Conservation (phyloP, 2,797 vertebrate genomes). For the Arrhamphus sclerolepis region DNA sequence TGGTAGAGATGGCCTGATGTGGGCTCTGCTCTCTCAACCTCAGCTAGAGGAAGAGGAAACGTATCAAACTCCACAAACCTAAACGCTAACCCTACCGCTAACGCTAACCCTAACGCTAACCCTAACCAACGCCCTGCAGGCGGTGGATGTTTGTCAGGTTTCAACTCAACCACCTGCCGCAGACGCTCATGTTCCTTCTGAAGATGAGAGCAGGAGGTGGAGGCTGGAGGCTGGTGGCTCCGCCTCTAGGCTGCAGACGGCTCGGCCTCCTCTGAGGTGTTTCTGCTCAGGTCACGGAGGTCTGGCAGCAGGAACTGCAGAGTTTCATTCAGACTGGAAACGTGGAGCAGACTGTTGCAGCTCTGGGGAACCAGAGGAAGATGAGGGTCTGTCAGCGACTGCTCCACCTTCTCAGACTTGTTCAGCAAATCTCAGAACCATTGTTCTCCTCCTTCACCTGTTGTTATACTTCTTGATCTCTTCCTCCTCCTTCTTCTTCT, state of each 20-base stretch:
- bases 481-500: too few relatives aligned
- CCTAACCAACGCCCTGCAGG: too few relatives aligned
- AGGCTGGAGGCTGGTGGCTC: too few relatives aligned
- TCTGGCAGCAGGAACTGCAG: conserved; percentile 7
- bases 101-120: too few relatives aligned
- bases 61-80: not conserved
- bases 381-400: conserved; percentile 25
- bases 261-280: too few relatives aligned
- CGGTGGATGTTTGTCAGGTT: not conserved
- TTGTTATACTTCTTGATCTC: too few relatives aligned
- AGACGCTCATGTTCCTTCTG: conserved; percentile 6
- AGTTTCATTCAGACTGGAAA: conserved; percentile 12
- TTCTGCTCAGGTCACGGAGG: not conserved
- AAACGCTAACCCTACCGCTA: not conserved
- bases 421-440: too few relatives aligned
- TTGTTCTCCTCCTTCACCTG: too few relatives aligned
- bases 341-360: conserved; percentile 20
- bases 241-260: too few relatives aligned
- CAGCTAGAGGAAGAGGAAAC: conserved; percentile 8
- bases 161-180: conserved; percentile 20
- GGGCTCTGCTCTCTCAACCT: conserved; percentile 37
- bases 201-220: too few relatives aligned
- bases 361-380: conserved; percentile 24
- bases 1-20: conserved; percentile 61
- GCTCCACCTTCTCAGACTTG: too few relatives aligned